Evolutionary conservation across 2,888 invertebrate species (phyloP).

Genomic region (Mantis religiosa): DNA sequence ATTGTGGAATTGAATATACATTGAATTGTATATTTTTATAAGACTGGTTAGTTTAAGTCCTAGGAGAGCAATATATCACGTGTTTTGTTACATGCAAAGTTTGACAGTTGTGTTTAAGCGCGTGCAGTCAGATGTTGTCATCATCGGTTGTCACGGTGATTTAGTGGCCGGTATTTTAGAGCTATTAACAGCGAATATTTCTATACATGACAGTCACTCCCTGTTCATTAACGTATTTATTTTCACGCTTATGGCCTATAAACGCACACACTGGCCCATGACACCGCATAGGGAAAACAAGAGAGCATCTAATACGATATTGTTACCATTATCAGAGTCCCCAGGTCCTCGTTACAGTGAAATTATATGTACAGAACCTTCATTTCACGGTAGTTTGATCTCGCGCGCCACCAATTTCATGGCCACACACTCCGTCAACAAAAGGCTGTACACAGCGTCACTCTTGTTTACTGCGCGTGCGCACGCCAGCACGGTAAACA

Average conservation of each 20-base stretch:
- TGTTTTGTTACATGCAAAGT: no score
- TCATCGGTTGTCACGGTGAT: background rate
- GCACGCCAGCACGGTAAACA: background rate
- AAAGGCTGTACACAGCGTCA: background rate
- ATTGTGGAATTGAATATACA: no score
- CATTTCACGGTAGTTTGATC: background rate
- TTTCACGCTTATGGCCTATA: background rate
- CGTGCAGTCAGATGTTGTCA: background rate
- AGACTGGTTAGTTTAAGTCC: no score
- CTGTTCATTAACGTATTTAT: background rate
- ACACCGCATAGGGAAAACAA: background rate
- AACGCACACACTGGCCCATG: background rate
- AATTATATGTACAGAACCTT: background rate
- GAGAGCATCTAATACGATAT: background rate
- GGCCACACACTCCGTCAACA: background rate
- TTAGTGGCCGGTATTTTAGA: background rate
- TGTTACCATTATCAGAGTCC: background rate
- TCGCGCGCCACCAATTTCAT: background rate
- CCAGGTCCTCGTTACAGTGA: background rate
- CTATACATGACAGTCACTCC: background rate
- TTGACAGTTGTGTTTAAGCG: no score
- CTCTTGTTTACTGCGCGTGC: background rate
- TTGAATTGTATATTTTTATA: no score
- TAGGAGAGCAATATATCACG: no score
- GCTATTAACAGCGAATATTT: background rate